A percentile compares a stretch with the other conserved stretches of the same genome.
Conservation (phyloP, 1,140 invertebrate genomes). For the Charaxes varanes region DNA sequence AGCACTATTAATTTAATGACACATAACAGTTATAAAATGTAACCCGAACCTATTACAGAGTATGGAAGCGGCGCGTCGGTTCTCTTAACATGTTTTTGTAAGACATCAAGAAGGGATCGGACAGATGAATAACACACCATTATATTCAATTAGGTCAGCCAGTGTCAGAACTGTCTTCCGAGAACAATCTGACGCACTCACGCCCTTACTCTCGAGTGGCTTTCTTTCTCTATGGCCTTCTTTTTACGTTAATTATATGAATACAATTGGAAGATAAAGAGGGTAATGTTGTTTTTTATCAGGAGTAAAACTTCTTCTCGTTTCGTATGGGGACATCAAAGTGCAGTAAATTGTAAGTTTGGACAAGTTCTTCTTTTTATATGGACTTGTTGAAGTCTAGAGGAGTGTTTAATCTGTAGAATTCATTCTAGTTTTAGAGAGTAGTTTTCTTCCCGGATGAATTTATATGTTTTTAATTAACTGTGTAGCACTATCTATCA, state of each 20-base stretch:
- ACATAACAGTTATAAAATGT: conserved; percentile 51
- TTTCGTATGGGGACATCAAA: no score
- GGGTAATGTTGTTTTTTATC: no score
- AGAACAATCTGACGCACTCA: conserved; percentile 63
- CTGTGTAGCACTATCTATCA: no score
- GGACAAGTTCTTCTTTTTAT: no score
- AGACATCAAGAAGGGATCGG: conserved; percentile 42
- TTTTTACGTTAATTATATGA: conserved; percentile 59
- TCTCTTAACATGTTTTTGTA: conserved; percentile 47
- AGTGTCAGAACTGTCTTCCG: conserved; percentile 55
- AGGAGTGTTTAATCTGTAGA: no score
- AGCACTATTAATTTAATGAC: conserved; percentile 55
- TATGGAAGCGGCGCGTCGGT: conserved; percentile 23
- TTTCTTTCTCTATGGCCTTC: conserved; percentile 56
- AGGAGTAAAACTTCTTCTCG: no score
- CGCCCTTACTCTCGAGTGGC: conserved; percentile 48
- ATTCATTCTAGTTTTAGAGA: no score
- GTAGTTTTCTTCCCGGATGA: no score
- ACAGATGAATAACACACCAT: conserved; percentile 60
- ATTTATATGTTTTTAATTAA: no score
- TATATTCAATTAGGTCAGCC: conserved; percentile 72
- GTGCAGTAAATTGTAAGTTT: no score
- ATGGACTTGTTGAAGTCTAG: no score
- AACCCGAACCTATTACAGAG: conserved; percentile 35
- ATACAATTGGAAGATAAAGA: conserved; percentile 14